Evolutionary conservation across 2,888 invertebrate species (phyloP), one percentile per base, ranked within the genome.

Genomic region (Stenurella melanura): DNA sequence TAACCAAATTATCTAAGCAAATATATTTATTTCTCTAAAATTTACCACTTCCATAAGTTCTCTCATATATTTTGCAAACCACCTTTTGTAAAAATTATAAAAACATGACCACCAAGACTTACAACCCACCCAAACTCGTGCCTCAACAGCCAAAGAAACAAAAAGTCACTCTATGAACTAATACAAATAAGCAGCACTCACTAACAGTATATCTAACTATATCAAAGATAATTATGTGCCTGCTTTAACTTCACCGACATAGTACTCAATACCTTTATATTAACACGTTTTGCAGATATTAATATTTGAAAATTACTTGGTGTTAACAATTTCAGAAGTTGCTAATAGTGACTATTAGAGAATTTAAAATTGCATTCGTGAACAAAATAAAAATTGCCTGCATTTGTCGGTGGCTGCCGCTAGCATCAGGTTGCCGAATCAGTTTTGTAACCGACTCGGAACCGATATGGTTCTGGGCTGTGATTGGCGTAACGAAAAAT

Each of bases 11-110:
- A 0, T 54, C 26, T 42, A 19, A 64, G 4, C 12, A 38, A 38
- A 38, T 30, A 26, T 0, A n/a, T 61, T n/a, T 30, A 61, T 61
- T 21, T 60, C 17, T 26, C 15, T 30, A 30, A 17, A 3, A 18
- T 67, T n/a, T 19, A 12, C 58, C 26, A 67, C 50, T 15, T 67
- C 26, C 54, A 67, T 54, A 60, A 70, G 70, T 70, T 70, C 70
- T 70, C 70, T 70, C 50, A 50, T 7, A 50, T 50, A 50, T 50
- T 50, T 50, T 50, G 15, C 7, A 50, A 50, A 50, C 6, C 58
- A 58, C 58, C 18, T 12, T 58, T 58, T 1, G 19, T 58, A 58
- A 50, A 50, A 17, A 34, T 34, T 6, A 34, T 7, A 34, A 9
- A 42, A 42, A 42, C 15, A 12, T 42, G 11, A 50, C 50, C n/a